Percentiles rank a stretch among this genome's conserved stretches.
Conservation (phyloP, 2,888 invertebrate species). For the Trachelus troglodyta region DNA sequence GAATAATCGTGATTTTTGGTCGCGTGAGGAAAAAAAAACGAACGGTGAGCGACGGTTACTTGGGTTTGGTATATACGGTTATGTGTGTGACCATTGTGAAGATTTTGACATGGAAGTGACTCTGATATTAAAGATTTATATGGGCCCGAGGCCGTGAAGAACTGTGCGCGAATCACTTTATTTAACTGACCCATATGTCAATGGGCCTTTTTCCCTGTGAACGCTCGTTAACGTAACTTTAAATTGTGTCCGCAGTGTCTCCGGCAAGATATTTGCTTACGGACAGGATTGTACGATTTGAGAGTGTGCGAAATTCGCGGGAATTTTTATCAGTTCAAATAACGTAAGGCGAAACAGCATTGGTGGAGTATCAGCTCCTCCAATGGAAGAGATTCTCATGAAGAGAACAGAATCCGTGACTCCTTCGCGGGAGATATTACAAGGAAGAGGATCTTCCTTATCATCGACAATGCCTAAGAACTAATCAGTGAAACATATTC, state of each 20-base stretch:
- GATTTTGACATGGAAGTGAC: constrained; percentile 27
- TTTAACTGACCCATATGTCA: not conserved
- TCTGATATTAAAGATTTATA: constrained; percentile 30
- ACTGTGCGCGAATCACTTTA: constrained; percentile 20
- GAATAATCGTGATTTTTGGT: not conserved
- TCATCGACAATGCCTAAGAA: not conserved
- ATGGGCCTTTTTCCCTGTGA: not conserved
- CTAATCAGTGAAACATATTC: not conserved
- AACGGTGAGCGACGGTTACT: not conserved
- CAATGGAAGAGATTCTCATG: not conserved
- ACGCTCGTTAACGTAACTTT: not conserved
- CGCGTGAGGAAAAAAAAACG: not conserved
- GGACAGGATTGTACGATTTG: not conserved
- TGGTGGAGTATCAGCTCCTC: not conserved
- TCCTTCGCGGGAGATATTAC: not conserved
- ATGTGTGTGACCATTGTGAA: constrained; percentile 16
- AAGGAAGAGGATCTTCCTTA: not conserved
- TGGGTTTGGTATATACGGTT: not conserved
- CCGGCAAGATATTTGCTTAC: not conserved
- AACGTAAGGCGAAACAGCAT: not conserved
- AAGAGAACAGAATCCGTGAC: not conserved
- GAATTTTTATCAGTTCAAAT: not conserved
- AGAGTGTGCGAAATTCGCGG: not conserved
- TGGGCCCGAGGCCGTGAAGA: constrained; percentile 15
- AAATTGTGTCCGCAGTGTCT: not conserved